A percentile compares a stretch with the other conserved stretches of the same genome.
Evolutionary conservation across 1,140 invertebrate genomes (phyloP).

Genomic region (Galendromus occidentalis): DNA sequence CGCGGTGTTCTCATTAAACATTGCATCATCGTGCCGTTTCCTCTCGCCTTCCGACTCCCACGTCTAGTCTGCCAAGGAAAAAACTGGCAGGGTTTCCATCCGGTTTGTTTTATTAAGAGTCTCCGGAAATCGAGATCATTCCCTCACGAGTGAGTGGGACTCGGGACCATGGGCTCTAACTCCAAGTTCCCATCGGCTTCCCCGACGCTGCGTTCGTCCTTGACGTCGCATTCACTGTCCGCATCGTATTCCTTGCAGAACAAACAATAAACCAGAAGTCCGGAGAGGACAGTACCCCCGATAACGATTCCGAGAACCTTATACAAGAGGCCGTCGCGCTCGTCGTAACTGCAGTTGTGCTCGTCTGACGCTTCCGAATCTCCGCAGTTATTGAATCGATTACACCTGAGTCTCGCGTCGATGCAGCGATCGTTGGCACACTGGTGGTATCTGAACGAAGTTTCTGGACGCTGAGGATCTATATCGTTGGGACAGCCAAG

Average conservation of each 20-base stretch:
- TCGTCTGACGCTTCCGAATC: background rate
- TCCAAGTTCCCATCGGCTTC: too few relatives aligned
- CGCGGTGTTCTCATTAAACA: too few relatives aligned
- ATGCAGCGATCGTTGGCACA: background rate
- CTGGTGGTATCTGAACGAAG: background rate
- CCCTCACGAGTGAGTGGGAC: too few relatives aligned
- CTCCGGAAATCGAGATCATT: too few relatives aligned
- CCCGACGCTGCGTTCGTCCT: too few relatives aligned
- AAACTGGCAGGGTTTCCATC: too few relatives aligned
- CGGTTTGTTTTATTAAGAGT: too few relatives aligned
- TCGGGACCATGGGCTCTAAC: too few relatives aligned
- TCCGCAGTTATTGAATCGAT: background rate
- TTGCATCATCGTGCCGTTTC: too few relatives aligned
- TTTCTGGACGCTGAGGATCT: background rate
- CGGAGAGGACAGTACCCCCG: background rate
- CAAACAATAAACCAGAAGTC: background rate
- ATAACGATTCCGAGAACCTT: background rate
- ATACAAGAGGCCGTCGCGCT: background rate
- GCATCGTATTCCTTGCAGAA: background rate
- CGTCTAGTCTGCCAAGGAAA: too few relatives aligned
- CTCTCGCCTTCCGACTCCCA: too few relatives aligned
- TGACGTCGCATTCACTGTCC: background rate
- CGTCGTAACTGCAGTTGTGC: background rate
- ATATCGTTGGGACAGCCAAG: background rate
- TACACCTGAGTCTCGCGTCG: background rate